A percentile compares a stretch with the other conserved stretches of the same genome.
phyloP scores from a whole-genome alignment of 2,113 vertebrate species.

The Cochlearius cochlearius region DNA sequence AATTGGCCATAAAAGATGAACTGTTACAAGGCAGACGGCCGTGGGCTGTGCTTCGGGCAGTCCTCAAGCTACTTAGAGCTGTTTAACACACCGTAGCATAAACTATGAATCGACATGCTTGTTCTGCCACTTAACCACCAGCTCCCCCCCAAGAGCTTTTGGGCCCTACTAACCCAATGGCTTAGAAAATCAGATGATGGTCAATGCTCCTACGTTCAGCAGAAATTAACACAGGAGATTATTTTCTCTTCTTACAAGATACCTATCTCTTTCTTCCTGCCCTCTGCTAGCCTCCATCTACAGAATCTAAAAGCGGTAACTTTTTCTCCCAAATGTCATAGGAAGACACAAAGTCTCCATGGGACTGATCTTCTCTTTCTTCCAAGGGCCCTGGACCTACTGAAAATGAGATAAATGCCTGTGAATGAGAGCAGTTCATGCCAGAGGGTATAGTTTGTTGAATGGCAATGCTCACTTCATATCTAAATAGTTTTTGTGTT shows the following conservation, averaged over 20 bases:
- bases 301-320: neutral
- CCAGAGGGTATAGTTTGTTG: neutral
- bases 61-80: neutral
- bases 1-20: constrained; percentile 5
- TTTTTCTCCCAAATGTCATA: neutral
- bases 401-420: neutral
- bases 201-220: neutral
- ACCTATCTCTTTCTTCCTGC: neutral
- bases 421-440: neutral
- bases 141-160: neutral
- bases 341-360: neutral
- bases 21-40: neutral
- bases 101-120: neutral
- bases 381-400: neutral
- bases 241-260: neutral
- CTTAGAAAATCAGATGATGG: neutral
- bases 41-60: neutral
- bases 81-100: neutral
- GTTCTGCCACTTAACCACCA: constrained; percentile 4
- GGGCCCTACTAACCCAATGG: neutral
- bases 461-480: neutral
- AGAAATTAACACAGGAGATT: neutral
- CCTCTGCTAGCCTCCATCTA: neutral
- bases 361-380: neutral
- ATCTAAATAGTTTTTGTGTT: neutral